Conservation (phyloP, 2,113 vertebrate genomes). For the Micromys minutus region DNA sequence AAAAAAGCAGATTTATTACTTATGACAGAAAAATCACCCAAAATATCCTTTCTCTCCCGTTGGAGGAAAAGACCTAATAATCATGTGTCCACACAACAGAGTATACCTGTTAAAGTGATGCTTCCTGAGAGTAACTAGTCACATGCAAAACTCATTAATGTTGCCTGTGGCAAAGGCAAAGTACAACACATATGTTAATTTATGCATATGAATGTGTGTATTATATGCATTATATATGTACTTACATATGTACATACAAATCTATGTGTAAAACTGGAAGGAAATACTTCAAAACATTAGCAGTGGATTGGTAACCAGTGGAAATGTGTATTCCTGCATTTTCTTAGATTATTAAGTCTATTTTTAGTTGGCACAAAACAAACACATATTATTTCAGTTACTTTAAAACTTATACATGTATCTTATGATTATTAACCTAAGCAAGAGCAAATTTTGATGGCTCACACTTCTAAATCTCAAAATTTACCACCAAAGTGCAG, state of each 20-base stretch:
- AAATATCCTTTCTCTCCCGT: not conserved
- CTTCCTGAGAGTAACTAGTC: not conserved
- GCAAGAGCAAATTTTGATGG: not conserved
- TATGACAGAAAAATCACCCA: not conserved
- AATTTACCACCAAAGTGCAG: not conserved
- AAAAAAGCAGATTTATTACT: constrained; percentile 7
- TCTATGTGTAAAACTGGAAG: not conserved
- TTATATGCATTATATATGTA: not conserved
- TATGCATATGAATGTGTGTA: not conserved
- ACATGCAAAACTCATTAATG: not conserved
- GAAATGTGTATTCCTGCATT: not conserved
- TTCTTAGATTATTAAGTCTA: not conserved
- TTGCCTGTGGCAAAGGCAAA: not conserved
- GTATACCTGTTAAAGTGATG: not conserved
- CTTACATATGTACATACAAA: not conserved
- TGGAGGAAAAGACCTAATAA: not conserved
- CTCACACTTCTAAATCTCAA: not conserved
- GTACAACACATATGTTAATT: not conserved
- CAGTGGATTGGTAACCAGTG: not conserved
- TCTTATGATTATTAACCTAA: not conserved
- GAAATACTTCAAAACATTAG: constrained; percentile 1
- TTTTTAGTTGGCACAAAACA: not conserved
- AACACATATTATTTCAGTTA: not conserved
- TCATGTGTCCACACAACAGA: not conserved
- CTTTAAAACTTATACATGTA: not conserved